These are phyloP conservation scores for Autographa pulchrina DNA, from an alignment of 2,888 invertebrate species.

Conservation along the genomic window DNA sequence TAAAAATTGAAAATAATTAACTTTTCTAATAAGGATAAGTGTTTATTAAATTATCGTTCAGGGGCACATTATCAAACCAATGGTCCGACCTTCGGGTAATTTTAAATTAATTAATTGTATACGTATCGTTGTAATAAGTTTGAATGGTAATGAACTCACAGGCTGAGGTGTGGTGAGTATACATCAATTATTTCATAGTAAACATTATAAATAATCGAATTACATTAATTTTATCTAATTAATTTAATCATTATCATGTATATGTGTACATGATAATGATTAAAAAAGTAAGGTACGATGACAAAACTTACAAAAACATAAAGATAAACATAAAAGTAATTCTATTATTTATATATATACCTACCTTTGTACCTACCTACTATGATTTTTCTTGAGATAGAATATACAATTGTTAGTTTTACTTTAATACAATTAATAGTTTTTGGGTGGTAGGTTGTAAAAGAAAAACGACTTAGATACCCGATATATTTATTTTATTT, in stretches of 20 bases:
- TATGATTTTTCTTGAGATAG: background rate
- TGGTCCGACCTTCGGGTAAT: background rate
- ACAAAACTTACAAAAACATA: too few species aligned
- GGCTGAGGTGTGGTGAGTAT: constrained; percentile 17
- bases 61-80: constrained; percentile 10
- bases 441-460: background rate
- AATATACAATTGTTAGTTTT: too few species aligned
- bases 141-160: constrained; percentile 15
- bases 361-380: too few species aligned
- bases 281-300: too few species aligned
- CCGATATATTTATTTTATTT: constrained; percentile 80
- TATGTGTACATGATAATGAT: too few species aligned
- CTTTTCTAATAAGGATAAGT: constrained; percentile 15
- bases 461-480: constrained; percentile 73
- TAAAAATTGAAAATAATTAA: background rate
- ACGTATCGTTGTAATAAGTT: constrained; percentile 15
- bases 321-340: too few species aligned
- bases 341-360: too few species aligned
- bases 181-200: background rate
- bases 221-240: too few species aligned
- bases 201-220: background rate
- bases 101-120: constrained; percentile 26
- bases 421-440: too few species aligned
- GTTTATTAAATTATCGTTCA: constrained; percentile 25
- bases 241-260: too few species aligned